Conservation (phyloP, 1,140 invertebrate species). For the Spodoptera litura region DNA sequence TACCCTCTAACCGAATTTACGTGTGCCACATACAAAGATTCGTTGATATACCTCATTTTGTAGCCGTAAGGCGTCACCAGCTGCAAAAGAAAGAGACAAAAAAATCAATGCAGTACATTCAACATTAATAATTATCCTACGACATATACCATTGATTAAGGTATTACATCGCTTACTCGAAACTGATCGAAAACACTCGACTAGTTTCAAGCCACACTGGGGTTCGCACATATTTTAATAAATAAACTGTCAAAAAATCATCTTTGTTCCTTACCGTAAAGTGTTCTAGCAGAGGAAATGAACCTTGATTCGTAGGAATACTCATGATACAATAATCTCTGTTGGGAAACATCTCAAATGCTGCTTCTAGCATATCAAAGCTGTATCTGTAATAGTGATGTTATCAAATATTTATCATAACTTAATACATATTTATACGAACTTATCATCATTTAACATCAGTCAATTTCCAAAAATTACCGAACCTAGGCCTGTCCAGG, state of each 20-base stretch:
- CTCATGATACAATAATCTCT: conserved; percentile 89
- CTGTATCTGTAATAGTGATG: conserved; percentile 66
- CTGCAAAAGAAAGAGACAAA: conserved; percentile 62
- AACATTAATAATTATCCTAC: too few species aligned
- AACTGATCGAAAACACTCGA: too few species aligned
- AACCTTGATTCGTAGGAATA: conserved; percentile 87
- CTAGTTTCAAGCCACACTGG: background rate
- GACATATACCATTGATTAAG: too few species aligned
- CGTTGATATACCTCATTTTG: conserved; percentile 69
- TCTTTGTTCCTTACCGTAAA: conserved; percentile 86
- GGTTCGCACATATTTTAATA: background rate
- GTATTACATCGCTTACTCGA: too few species aligned
- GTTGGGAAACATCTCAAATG: conserved; percentile 89
- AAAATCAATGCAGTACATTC: background rate
- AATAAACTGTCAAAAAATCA: background rate
- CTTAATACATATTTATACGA: background rate
- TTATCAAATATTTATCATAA: conserved; percentile 20
- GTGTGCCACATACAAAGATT: conserved; percentile 75
- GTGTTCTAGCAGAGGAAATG: conserved; percentile 87
- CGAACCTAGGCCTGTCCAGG: too few species aligned
- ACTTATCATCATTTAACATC: too few species aligned
- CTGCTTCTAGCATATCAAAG: conserved; percentile 87
- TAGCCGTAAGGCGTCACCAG: conserved; percentile 67
- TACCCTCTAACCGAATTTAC: conserved; percentile 78
- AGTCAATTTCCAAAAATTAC: too few species aligned